Conservation (phyloP, 2,113 vertebrate genomes). For the Eurystomus gularis region DNA sequence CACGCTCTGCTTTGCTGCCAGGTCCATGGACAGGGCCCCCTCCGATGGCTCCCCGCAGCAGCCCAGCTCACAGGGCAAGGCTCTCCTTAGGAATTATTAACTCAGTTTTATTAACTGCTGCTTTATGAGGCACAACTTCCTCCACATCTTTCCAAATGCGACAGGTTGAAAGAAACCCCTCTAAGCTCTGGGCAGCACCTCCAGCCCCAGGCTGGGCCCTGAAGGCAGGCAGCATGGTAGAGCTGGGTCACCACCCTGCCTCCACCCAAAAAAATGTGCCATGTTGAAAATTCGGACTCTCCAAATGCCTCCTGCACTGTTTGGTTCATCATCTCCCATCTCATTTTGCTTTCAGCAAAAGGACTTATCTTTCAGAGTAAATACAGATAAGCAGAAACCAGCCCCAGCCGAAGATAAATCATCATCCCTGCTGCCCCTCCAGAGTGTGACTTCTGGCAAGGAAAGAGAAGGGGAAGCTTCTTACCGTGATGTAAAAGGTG, state of each 20-base stretch:
- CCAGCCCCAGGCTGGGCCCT: background rate
- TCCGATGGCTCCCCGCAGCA: background rate
- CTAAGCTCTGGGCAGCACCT: background rate
- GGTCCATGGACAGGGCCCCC: background rate
- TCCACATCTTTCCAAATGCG: background rate
- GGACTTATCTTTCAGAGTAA: background rate
- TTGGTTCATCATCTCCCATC: background rate
- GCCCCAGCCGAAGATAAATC: background rate
- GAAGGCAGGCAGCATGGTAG: background rate
- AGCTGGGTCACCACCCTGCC: background rate
- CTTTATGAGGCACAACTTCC: background rate
- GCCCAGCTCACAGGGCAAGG: background rate
- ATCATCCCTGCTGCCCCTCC: background rate
- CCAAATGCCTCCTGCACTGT: background rate
- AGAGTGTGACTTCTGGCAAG: background rate
- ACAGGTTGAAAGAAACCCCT: background rate
- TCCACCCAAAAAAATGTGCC: background rate
- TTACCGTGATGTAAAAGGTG: slow-evolving; percentile 94
- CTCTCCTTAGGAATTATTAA: slow-evolving; percentile 30
- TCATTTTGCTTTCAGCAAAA: background rate
- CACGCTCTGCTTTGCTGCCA: background rate
- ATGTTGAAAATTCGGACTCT: background rate
- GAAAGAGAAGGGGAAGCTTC: slow-evolving; percentile 29
- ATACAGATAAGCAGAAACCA: slow-evolving; percentile 17
- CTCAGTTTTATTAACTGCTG: background rate